Base-by-base conservation (phyloP, 2,797 vertebrate species). In the Jordanella pulchra region DNA sequence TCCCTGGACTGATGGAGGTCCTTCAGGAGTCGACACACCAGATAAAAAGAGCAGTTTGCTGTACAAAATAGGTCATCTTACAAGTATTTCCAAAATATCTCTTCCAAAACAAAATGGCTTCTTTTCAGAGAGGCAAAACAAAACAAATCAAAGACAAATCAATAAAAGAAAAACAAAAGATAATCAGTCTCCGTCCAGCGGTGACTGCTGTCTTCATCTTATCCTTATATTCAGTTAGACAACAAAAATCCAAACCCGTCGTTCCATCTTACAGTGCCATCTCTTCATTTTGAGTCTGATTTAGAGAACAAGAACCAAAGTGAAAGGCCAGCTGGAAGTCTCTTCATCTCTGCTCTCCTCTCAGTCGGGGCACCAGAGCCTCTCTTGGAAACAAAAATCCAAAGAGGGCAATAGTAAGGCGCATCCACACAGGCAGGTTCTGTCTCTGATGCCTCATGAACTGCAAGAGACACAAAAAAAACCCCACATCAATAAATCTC, bases 21-120 rank as follows among this genome's bases (percentile, higher is more conserved):
- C 91, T 92, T 92, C 89, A 91, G 91, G 90, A 91, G 84, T 87
- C 88, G 83, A 91, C 85, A 89, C 81, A 91, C 75, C 82, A 92
- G 93, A 88, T 79, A 90, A 92, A 92, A 90, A 89, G 84, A 92
- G 87, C 78, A 86, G 87, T 89, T 83, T 89, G 90, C 93, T 95
- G 92, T 94, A 94, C 92, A 94, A 95, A 95, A 95, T 94, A 93
- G 92, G 89, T 92, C 75, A 93, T 94, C 90, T 94, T 92, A 91
- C 93, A 93, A 91, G 91, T 91, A 92, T 93, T 93, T 92, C 79
- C 87, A 93, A 94, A 93, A 95, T 94, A 94, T 91, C 86, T 94
- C 92, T 92, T 93, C 91, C 35, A 39, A 91, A 92, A 94, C 91
- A 84, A 87, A 92, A 94, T 93, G 93, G 93, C 93, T 94, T 94